Evolutionary conservation across 2,888 invertebrate species (phyloP), one percentile per base, ranked within the genome.

Genomic region (Netelia inedita): DNA sequence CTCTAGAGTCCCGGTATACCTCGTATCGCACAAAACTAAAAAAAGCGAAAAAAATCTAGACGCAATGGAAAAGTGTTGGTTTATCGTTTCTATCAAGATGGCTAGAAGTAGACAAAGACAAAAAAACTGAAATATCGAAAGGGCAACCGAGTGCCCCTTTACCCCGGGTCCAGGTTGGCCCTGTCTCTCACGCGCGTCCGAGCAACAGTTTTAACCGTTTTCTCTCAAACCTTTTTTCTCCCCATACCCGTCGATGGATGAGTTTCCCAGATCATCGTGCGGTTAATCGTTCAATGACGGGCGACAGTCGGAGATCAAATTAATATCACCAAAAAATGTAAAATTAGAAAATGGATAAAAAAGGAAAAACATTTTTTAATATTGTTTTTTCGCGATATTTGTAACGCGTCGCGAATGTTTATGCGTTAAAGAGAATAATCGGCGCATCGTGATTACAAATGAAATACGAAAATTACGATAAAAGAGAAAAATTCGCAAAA

Each of bases 61-160:
- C 35, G 23, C n/a, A 66, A 35, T 69, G 72, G 72, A 84, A 83
- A 83, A 82, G 85, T 86, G 82, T 86, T 87, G 87, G 87, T 88
- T 87, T 88, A 87, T 87, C 88, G 88, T 86, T 88, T 87, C 79
- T 87, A 88, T 87, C 85, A 85, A 82, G 81, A 87, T 85, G 79
- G 76, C 78, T 81, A 46, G 43, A 46, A 43, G 11, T 11, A 69
- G 23, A 53, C 16, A 41, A 21, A 66, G 43, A 23, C 10, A 46
- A 65, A 63, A 21, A 55, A 43, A 43, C 57, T 14, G 65, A 66
- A 55, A 73, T 46, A 63, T n/a, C n/a, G 65, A 74, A 63, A 46
- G 23, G 63, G 57, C 28, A 46, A 41, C 9, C 11, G 46, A 19
- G 14, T 59, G 71, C 41, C 28, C 50, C 35, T 35, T 35, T 35